Evolutionary conservation across 2,113 vertebrate species (phyloP).

Genomic region (Thunnus thynnus): DNA sequence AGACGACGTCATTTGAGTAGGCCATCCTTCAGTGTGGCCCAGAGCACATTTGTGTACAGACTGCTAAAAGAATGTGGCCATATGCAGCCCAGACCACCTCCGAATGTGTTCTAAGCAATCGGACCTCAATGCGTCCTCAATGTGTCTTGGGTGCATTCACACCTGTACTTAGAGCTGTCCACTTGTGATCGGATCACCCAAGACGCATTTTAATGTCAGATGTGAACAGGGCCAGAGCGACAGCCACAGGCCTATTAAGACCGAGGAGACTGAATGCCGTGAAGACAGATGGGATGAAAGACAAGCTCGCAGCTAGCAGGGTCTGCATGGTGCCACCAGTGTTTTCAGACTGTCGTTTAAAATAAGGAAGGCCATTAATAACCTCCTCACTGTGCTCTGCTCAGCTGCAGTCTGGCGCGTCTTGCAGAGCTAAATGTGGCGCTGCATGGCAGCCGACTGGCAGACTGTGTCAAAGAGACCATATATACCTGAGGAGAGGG

Average conservation of each 20-base stretch:
- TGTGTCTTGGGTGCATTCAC: too few relatives aligned
- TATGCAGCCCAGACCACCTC: too few relatives aligned
- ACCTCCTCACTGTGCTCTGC: conserved; percentile 75
- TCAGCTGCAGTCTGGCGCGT: conserved; percentile 74
- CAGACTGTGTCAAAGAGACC: conserved; percentile 71
- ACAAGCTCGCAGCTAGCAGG: conserved; percentile 72
- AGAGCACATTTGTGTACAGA: too few relatives aligned
- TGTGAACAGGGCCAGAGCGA: conserved; percentile 13
- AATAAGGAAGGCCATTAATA: conserved; percentile 84
- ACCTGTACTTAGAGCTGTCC: too few relatives aligned
- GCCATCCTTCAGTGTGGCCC: too few relatives aligned
- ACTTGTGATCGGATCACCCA: too few relatives aligned
- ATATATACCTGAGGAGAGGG: conserved; percentile 59
- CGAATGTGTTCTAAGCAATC: too few relatives aligned
- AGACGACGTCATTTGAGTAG: too few relatives aligned
- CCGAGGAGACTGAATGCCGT: conserved; percentile 58
- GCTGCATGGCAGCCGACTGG: conserved; percentile 74
- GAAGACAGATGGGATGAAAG: conserved; percentile 82
- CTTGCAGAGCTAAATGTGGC: conserved; percentile 72
- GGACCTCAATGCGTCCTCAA: too few relatives aligned
- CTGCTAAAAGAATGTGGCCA: too few relatives aligned
- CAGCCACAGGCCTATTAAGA: conserved; percentile 72
- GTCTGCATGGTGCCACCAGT: conserved; percentile 76
- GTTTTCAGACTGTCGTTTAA: conserved; percentile 82
- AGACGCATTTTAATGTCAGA: too few relatives aligned